Percentiles rank a stretch among this genome's conserved stretches.
Evolutionary conservation across 1,140 invertebrate genomes (phyloP).

Genomic region (Nixonia krombeini): DNA sequence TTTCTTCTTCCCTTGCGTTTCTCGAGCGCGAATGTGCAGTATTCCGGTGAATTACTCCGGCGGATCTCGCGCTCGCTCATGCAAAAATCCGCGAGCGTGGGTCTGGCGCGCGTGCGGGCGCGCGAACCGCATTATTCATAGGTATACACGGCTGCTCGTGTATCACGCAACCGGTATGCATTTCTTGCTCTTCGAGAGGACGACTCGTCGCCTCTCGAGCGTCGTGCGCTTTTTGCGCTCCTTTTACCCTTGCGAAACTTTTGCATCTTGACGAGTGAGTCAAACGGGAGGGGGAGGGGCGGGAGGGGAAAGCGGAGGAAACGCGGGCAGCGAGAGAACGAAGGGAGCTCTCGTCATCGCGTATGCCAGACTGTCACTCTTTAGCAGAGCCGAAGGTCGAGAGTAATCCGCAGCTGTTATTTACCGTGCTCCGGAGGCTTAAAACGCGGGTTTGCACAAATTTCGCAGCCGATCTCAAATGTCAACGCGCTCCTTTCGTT

Average conservation of each 20-base stretch:
- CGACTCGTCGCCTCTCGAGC: conserved; percentile 46
- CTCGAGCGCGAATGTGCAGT: background rate
- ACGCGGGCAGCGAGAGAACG: conserved; percentile 22
- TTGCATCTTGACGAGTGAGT: conserved; percentile 52
- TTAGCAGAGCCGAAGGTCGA: conserved; percentile 44
- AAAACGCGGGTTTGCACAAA: conserved; percentile 32
- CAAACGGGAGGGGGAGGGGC: conserved; percentile 20
- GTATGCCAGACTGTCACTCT: conserved; percentile 56
- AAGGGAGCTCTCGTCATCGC: conserved; percentile 42
- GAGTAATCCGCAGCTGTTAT: conserved; percentile 44
- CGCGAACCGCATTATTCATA: background rate
- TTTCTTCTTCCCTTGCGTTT: conserved; percentile 6
- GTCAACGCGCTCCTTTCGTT: conserved; percentile 3
- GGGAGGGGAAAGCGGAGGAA: conserved; percentile 4
- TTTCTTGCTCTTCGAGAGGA: conserved; percentile 29
- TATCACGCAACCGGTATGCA: conserved; percentile 13
- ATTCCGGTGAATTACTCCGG: conserved; percentile 29
- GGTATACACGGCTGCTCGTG: conserved; percentile 4
- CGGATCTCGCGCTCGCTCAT: conserved; percentile 23
- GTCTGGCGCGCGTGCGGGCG: conserved; percentile 9
- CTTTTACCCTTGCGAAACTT: conserved; percentile 59
- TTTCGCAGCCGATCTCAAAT: conserved; percentile 37
- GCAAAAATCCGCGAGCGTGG: conserved; percentile 24
- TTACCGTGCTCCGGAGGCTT: conserved; percentile 22
- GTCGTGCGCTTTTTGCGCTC: conserved; percentile 40